phyloP scores from a whole-genome alignment of 2,888 invertebrate species.

The Synanthedon vespiformis region DNA sequence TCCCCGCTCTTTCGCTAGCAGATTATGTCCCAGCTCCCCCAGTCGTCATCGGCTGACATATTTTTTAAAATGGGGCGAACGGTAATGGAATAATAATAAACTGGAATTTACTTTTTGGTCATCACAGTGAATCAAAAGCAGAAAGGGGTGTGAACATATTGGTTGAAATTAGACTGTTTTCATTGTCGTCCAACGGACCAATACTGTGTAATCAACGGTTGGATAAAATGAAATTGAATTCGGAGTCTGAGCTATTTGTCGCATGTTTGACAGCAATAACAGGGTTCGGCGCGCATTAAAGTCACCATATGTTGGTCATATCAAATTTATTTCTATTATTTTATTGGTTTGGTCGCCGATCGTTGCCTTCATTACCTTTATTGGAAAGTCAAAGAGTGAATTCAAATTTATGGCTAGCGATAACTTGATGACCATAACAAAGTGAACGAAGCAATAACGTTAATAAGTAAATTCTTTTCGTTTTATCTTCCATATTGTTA shows the following conservation, averaged over 20 bases:
- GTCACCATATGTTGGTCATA: conserved; percentile 69
- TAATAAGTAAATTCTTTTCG: conserved; percentile 50
- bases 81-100: conserved; percentile 71
- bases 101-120: conserved; percentile 70
- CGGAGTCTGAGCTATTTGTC: conserved; percentile 59
- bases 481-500: conserved; percentile 21
- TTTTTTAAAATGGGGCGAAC: conserved; percentile 67
- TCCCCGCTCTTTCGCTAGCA: conserved; percentile 28
- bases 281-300: conserved; percentile 62
- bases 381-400: conserved; percentile 63
- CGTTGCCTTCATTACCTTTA: conserved; percentile 69
- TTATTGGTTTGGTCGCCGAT: conserved; percentile 61
- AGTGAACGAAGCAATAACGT: conserved; percentile 60
- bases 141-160: conserved; percentile 69
- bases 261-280: conserved; percentile 71
- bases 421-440: conserved; percentile 61
- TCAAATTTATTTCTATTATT: conserved; percentile 71
- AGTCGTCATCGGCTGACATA: conserved; percentile 66
- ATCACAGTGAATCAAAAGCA: conserved; percentile 59
- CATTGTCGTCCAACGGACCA: conserved; percentile 62
- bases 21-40: conserved; percentile 48
- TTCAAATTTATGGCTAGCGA: conserved; percentile 64
- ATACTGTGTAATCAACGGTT: conserved; percentile 65
- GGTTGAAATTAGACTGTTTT: conserved; percentile 55
- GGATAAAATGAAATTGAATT: conserved; percentile 59